A percentile compares a stretch with the other conserved stretches of the same genome.
Conservation (phyloP, 2,888 invertebrate genomes). For the Leptopilina syphax region DNA sequence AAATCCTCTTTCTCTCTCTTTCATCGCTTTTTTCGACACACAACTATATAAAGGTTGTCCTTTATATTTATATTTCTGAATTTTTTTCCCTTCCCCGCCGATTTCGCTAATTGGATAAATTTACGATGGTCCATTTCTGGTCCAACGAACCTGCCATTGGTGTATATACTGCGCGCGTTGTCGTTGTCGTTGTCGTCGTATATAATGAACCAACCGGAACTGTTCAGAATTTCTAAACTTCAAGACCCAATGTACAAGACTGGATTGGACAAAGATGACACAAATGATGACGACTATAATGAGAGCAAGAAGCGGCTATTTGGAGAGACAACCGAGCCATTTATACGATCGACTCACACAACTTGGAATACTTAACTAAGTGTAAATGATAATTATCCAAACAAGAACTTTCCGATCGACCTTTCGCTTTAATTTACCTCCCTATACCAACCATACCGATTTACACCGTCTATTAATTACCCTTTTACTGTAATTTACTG, state of each 20-base stretch:
- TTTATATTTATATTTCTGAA: too few species aligned
- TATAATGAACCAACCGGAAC: slow-evolving; percentile 60
- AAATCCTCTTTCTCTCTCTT: neutral
- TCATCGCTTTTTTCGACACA: neutral
- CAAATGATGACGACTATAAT: slow-evolving; percentile 30
- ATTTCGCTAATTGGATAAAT: slow-evolving; percentile 71
- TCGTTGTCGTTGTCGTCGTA: too few species aligned
- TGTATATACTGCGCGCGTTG: slow-evolving; percentile 40
- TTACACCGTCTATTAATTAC: neutral
- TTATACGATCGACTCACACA: slow-evolving; percentile 34
- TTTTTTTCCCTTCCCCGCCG: slow-evolving; percentile 62
- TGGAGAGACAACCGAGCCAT: slow-evolving; percentile 35
- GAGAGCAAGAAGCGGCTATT: slow-evolving; percentile 36
- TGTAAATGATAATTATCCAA: slow-evolving; percentile 29
- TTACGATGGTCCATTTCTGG: slow-evolving; percentile 62
- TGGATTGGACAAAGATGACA: slow-evolving; percentile 38
- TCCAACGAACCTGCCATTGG: slow-evolving; percentile 2
- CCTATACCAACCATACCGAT: neutral
- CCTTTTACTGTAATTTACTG: neutral
- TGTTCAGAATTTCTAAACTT: slow-evolving; percentile 62
- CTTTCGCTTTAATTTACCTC: slow-evolving; percentile 24
- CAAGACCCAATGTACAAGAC: slow-evolving; percentile 24
- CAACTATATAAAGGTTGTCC: neutral
- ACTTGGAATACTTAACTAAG: slow-evolving; percentile 39
- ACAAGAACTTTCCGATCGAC: slow-evolving; percentile 25